Evolutionary conservation across 2,797 vertebrate species (phyloP), one percentile per base, ranked within the genome.

Genomic region (Sparus aurata): DNA sequence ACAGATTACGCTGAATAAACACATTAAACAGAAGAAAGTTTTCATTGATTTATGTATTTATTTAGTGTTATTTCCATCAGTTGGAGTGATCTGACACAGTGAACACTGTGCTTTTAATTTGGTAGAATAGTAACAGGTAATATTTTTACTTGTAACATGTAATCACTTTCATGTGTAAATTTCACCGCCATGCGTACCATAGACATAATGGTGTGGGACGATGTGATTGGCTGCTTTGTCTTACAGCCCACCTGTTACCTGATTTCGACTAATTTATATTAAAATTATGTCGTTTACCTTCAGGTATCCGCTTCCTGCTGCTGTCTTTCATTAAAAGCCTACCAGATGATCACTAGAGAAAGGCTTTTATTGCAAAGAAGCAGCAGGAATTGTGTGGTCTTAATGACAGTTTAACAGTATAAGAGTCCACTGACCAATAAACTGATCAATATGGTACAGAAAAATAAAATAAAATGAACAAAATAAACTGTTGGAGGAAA

Each of bases 291-390:
- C 1, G 1, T 22, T 50, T n/a, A 16, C 15, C 22, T 62, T 10
- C 6, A 61, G 22, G 18, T 34, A 17, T 22, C 5, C 58, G 64
- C 38, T 64, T 70, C 49, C 70, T 63, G 45, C 22, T 34, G 22
- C 41, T 45, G n/a, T 54, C 41, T 67, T 62, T 75, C 27, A 73
- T 7, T 46, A 64, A 73, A 62, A 68, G 52, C 34, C 46, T 57
- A 38, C 6, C 45, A 63, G 23, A 20, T 6, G 3, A 25, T 59
- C 17, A 23, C 15, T 47, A 3, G 1, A 25, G 15, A 60, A 25
- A 43, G 30, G 62, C 57, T 22, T 68, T 75, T 69, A 75, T 64
- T 79, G 17, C 65, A 72, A 72, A 79, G 54, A 13, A 50, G 54
- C 65, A 22, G 16, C 64, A 80, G 64, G 53, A 78, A 73, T 30